Evolutionary conservation across 2,888 invertebrate species (phyloP), one percentile per base, ranked within the genome.

Genomic region (Drosophila subsilvestris): DNA sequence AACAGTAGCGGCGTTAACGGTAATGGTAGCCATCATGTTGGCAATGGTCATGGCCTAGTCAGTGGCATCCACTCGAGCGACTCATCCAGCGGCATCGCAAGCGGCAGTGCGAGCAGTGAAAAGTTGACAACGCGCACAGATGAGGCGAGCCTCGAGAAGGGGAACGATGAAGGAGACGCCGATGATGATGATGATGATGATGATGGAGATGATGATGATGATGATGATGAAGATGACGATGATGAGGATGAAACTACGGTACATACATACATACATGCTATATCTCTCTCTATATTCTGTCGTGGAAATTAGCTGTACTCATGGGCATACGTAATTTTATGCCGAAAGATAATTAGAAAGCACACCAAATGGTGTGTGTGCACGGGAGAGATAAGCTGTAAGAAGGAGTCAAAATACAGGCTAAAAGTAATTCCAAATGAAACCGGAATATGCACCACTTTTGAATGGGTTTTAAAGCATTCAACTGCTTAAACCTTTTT

Each of bases 241-340:
- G 74, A 72, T 1, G 73, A 74, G 17, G 86, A 74, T 78, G 78
- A 75, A 58, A 70, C 77, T 62, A 90, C 89, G 90, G 90, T 90
- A 90, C 54, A 76, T 63, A 69, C 37, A 57, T 49, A 44, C 20
- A 54, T 20, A 20, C 20, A 42, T 43, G 37, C 20, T 29, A 32
- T 42, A 51, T 42, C 47, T 20, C 49, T 48, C 43, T 48, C 51
- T 60, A 60, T 47, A 45, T 54, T 65, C 25, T 37, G 50, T 14
- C 14, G 37, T 47, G 45, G 51, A 44, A 59, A 72, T 44, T 53
- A 45, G 56, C 65, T 57, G 61, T 66, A 37, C 37, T 37, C n/a
- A 58, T 66, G 66, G 71, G 70, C 61, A 66, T 72, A 58, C 57
- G 65, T 72, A 72, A 74, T 73, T 73, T 66, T 74, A 71, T 72